Conservation (phyloP, 2,888 invertebrate species). For the Drosophila conformis region DNA sequence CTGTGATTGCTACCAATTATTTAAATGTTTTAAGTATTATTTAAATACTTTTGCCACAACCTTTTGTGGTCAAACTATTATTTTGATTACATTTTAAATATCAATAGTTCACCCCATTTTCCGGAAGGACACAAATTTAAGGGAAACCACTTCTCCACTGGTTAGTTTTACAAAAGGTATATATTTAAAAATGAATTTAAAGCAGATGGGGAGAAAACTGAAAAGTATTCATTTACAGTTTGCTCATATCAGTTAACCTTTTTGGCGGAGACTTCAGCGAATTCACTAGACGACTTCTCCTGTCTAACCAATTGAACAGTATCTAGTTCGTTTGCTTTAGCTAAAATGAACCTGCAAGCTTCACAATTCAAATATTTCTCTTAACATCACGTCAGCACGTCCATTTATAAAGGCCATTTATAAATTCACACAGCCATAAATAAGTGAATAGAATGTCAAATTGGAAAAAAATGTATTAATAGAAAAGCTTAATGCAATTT, state of each 20-base stretch:
- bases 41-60: no score
- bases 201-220: neutral
- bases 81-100: neutral
- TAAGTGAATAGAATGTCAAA: neutral
- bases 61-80: neutral
- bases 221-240: neutral
- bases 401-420: neutral
- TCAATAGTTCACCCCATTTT: neutral
- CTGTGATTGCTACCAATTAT: neutral
- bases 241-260: neutral
- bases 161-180: neutral
- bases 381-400: neutral
- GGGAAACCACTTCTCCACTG: neutral
- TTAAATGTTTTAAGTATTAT: neutral
- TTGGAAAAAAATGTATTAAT: neutral
- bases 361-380: neutral
- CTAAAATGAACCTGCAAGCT: neutral
- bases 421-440: neutral
- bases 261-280: neutral
- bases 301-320: neutral
- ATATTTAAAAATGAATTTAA: neutral
- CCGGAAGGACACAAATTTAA: neutral
- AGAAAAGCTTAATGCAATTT: neutral
- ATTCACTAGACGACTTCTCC: neutral
- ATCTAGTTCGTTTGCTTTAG: neutral